Evolutionary conservation across 2,888 invertebrate genomes (phyloP).

Genomic region (Pollenia angustigena): DNA sequence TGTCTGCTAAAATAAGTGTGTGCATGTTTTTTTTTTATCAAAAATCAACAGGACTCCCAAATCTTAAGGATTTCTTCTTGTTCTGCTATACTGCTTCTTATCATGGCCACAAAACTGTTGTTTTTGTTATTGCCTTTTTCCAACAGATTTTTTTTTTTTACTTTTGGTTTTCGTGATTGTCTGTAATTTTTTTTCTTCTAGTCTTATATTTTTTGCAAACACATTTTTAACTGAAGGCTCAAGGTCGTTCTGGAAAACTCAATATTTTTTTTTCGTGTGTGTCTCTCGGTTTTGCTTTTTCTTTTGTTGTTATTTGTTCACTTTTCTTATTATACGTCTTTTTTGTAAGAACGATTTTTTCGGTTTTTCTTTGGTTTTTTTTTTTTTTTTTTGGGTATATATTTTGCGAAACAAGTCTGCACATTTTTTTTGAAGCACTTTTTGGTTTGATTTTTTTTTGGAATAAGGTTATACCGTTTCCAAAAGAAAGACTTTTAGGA

Average conservation of each 20-base stretch:
- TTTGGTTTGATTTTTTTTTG: neutral
- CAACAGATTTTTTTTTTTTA: slow-evolving; percentile 10
- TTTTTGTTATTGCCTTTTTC: slow-evolving; percentile 42
- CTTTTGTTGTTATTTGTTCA: slow-evolving; percentile 2
- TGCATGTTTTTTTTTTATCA: slow-evolving; percentile 45
- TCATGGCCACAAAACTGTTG: slow-evolving; percentile 49
- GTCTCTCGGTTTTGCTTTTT: slow-evolving; percentile 39
- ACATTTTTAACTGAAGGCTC: slow-evolving; percentile 73
- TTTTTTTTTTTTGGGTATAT: slow-evolving; percentile 38
- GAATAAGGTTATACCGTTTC: slow-evolving; percentile 21
- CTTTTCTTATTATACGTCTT: slow-evolving; percentile 60
- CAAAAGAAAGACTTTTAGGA: neutral
- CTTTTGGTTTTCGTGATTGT: slow-evolving; percentile 60
- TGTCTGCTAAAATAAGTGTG: slow-evolving; percentile 69
- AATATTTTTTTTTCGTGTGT: slow-evolving; percentile 37
- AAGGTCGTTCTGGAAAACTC: slow-evolving; percentile 74
- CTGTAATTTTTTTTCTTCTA: slow-evolving; percentile 45
- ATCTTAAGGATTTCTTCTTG: slow-evolving; percentile 40
- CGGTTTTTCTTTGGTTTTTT: slow-evolving; percentile 26
- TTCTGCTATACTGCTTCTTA: slow-evolving; percentile 62
- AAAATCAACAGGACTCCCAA: slow-evolving; percentile 65
- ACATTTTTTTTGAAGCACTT: slow-evolving; percentile 36
- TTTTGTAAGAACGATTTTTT: slow-evolving; percentile 44
- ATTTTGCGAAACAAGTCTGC: slow-evolving; percentile 56
- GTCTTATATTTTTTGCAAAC: slow-evolving; percentile 67